Conservation (phyloP, 2,797 vertebrate species). For the Galago senegalensis region DNA sequence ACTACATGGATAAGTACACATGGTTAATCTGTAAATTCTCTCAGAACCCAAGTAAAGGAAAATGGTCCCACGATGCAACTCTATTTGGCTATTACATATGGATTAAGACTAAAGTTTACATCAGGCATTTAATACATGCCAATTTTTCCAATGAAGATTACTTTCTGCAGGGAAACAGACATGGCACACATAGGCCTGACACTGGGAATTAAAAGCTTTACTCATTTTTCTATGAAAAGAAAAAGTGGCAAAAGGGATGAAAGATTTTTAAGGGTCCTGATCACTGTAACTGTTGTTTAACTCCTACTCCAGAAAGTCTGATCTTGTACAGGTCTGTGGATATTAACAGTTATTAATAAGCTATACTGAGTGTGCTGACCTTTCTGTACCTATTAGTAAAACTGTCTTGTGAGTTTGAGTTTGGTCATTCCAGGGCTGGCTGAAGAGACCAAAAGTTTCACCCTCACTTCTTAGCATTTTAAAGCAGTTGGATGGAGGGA, state of each 20-base stretch:
- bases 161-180: too few species aligned
- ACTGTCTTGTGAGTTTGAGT: neutral
- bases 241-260: constrained; percentile 46
- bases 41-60: constrained; percentile 61
- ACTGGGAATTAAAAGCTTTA: too few species aligned
- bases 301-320: constrained; percentile 28
- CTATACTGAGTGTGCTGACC: constrained; percentile 35
- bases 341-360: constrained; percentile 28
- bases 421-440: neutral
- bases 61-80: constrained; percentile 27
- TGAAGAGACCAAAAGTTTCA: constrained; percentile 55
- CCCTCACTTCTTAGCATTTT: constrained; percentile 57
- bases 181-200: too few species aligned
- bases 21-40: constrained; percentile 57
- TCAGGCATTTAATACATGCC: neutral
- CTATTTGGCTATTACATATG: constrained; percentile 16
- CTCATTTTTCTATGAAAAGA: neutral
- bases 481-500: constrained; percentile 4
- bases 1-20: constrained; percentile 21
- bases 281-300: neutral
- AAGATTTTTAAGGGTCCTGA: constrained; percentile 53
- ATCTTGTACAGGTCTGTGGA: neutral
- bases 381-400: constrained; percentile 51
- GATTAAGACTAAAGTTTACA: constrained; percentile 61
- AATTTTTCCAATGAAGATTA: too few species aligned